Conservation (phyloP, 2,888 invertebrate species). For the Clostera curtula region DNA sequence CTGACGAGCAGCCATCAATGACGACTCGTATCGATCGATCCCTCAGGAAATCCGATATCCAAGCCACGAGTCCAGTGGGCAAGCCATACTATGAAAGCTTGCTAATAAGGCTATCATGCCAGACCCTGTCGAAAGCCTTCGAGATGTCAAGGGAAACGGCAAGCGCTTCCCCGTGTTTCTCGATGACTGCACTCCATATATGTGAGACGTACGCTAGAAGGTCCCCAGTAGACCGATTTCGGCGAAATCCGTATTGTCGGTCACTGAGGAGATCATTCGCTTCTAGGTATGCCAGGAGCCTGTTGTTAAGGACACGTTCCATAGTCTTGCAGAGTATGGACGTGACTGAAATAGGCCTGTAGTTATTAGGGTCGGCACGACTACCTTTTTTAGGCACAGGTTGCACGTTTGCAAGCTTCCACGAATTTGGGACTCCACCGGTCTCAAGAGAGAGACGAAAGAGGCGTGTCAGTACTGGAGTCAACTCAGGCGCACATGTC, state of each 20-base stretch:
- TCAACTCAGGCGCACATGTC: no score
- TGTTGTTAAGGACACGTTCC: conserved; percentile 6
- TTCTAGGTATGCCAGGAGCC: conserved; percentile 8
- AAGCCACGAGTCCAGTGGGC: background rate
- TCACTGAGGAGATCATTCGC: conserved; percentile 7
- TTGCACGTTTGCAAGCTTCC: conserved; percentile 6
- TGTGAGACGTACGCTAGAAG: conserved; percentile 3
- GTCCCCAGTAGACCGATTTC: conserved; percentile 8
- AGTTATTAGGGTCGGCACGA: conserved; percentile 5
- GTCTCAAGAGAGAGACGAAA: no score
- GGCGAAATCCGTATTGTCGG: conserved; percentile 9
- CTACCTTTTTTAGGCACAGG: conserved; percentile 6
- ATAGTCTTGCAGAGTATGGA: no score
- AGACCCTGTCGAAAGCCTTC: no score
- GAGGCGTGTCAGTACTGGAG: no score
- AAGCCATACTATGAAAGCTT: conserved; percentile 9
- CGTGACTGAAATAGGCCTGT: conserved; percentile 9
- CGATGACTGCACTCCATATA: conserved; percentile 3
- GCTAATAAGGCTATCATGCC: conserved; percentile 5
- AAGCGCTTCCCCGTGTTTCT: conserved; percentile 8
- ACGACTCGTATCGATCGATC: conserved; percentile 6
- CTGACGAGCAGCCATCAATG: conserved; percentile 5
- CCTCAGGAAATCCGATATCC: conserved; percentile 9
- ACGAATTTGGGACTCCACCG: no score
- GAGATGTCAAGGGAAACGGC: conserved; percentile 9